These are phyloP conservation scores for Tor tambroides DNA, from an alignment of 2,113 vertebrate genomes.

Conservation along the genomic window DNA sequence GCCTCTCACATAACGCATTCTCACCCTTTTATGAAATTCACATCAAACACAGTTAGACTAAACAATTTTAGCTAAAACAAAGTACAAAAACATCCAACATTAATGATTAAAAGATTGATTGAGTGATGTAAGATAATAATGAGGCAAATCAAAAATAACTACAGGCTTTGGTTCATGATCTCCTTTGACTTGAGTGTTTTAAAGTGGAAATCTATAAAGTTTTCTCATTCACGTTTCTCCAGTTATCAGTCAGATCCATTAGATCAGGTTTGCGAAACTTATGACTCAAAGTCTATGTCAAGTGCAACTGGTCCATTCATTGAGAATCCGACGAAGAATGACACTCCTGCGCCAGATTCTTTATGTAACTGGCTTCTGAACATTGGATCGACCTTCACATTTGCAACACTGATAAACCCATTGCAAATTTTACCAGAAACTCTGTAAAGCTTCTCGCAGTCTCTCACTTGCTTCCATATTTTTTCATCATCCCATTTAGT, in stretches of 20 bases:
- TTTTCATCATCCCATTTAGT: slow-evolving; percentile 64
- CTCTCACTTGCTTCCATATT: slow-evolving; percentile 63
- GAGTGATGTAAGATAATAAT: background rate
- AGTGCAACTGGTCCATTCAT: slow-evolving; percentile 71
- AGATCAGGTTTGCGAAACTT: slow-evolving; percentile 58
- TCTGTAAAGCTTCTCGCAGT: slow-evolving; percentile 61
- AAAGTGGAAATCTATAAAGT: background rate
- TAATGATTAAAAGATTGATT: background rate
- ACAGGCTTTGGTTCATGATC: background rate
- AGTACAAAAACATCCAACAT: background rate
- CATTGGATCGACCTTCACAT: slow-evolving; percentile 62
- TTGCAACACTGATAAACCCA: slow-evolving; percentile 43
- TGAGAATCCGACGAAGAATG: slow-evolving; percentile 71
- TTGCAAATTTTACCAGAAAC: slow-evolving; percentile 49
- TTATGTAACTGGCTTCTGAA: slow-evolving; percentile 64
- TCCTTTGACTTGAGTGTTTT: background rate
- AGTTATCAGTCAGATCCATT: background rate
- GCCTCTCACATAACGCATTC: background rate
- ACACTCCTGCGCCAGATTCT: slow-evolving; percentile 42
- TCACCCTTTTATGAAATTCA: background rate
- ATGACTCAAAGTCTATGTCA: slow-evolving; percentile 54
- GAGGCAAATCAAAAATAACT: background rate
- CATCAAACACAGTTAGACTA: background rate
- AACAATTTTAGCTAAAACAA: background rate
- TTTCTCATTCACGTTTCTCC: background rate